phyloP scores from a whole-genome alignment of 1,140 invertebrate species.

The Nasonia vitripennis region DNA sequence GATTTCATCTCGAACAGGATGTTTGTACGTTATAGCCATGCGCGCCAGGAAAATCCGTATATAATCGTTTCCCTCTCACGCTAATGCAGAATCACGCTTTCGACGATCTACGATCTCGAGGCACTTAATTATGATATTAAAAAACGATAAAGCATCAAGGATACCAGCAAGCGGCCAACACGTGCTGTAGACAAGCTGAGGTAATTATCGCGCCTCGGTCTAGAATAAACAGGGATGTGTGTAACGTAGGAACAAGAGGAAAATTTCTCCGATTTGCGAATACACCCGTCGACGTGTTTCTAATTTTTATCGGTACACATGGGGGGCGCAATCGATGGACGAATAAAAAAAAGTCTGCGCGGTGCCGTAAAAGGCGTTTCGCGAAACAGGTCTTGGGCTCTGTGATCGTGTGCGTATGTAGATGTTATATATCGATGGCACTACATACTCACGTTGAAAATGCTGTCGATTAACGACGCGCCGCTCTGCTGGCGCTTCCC shows the following conservation, averaged over 20 bases:
- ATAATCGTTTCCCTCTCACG: neutral
- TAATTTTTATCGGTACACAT: neutral
- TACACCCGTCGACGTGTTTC: neutral
- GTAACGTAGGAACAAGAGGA: neutral
- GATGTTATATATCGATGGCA: slow-evolving; percentile 13
- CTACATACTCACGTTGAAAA: slow-evolving; percentile 66
- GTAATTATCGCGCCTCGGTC: neutral
- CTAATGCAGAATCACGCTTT: neutral
- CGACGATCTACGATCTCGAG: neutral
- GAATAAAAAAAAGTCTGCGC: neutral
- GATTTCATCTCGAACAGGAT: slow-evolving; percentile 29
- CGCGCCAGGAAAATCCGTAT: neutral
- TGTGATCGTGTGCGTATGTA: neutral
- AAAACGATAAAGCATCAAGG: slow-evolving; percentile 19
- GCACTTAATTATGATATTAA: slow-evolving; percentile 23
- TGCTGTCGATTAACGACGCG: slow-evolving; percentile 58
- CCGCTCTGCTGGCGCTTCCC: slow-evolving; percentile 53
- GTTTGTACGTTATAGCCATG: neutral
- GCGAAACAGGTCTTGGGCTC: slow-evolving; percentile 16
- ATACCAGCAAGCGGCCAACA: neutral
- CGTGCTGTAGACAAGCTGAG: too few relatives aligned
- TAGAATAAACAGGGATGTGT: neutral
- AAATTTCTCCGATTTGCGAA: slow-evolving; percentile 20
- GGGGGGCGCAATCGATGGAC: neutral
- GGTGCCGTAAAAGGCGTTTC: slow-evolving; percentile 1